Conservation (phyloP, 2,797 vertebrate species). For the Gymnothorax reevesii region DNA sequence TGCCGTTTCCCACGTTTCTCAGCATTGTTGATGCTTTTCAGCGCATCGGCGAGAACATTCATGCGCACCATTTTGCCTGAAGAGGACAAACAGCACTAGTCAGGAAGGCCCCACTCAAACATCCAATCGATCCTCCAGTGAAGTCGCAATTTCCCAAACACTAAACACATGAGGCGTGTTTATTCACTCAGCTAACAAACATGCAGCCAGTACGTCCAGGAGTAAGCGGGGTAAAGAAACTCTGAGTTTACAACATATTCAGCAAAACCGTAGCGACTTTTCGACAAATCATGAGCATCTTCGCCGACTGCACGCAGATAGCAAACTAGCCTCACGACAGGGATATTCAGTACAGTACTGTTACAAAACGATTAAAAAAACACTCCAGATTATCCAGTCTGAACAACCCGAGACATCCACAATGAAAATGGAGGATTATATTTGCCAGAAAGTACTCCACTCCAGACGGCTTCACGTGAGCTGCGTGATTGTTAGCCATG, state of each 20-base stretch:
- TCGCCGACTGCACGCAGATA: not conserved
- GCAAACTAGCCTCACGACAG: not conserved
- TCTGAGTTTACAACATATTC: not conserved
- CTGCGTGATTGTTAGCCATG: not conserved
- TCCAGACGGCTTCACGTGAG: not conserved
- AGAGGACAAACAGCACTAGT: not conserved
- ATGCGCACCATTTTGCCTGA: conserved; percentile 99
- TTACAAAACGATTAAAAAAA: not conserved
- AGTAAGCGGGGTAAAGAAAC: not conserved
- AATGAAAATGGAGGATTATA: not conserved
- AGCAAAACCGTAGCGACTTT: not conserved
- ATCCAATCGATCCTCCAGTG: not conserved
- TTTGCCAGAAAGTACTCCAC: not conserved
- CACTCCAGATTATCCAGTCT: not conserved
- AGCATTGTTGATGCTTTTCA: conserved; percentile 99
- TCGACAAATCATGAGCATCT: not conserved
- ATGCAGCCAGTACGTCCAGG: not conserved
- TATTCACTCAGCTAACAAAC: not conserved
- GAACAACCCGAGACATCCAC: not conserved
- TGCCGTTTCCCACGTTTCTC: conserved; percentile 98
- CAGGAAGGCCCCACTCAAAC: not conserved
- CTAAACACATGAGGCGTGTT: not conserved
- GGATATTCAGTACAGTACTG: not conserved
- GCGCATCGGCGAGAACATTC: conserved; percentile 98
- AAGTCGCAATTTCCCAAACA: not conserved